phyloP scores from a whole-genome alignment of 2,113 vertebrate genomes.

The Centropus unirufus region DNA sequence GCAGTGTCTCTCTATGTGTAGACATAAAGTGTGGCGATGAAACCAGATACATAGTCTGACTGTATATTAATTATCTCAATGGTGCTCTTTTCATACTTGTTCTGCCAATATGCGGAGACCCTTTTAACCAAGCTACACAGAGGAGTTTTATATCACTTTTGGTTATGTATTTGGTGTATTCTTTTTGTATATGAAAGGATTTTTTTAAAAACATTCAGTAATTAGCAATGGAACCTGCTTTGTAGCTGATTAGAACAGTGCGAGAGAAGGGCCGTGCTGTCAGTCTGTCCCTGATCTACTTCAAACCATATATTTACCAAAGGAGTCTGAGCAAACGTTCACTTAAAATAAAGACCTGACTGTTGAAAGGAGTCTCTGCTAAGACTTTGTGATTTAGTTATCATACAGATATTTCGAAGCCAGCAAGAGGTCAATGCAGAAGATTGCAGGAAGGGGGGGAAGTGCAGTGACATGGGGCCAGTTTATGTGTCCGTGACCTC shows the following conservation, averaged over 20 bases:
- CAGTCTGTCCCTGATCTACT: constrained; percentile 65
- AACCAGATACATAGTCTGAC: constrained; percentile 54
- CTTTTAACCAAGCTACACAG: constrained; percentile 72
- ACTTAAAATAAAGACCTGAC: constrained; percentile 58
- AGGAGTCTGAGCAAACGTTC: constrained; percentile 63
- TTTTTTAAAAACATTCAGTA: constrained; percentile 66
- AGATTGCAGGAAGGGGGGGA: not conserved
- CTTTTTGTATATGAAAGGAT: constrained; percentile 76
- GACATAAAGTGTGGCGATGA: constrained; percentile 27
- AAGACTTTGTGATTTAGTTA: constrained; percentile 59
- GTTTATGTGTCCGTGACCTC: not conserved
- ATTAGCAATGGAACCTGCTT: constrained; percentile 59
- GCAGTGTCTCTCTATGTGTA: constrained; percentile 23
- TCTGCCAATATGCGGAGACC: constrained; percentile 66
- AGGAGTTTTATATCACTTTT: constrained; percentile 74
- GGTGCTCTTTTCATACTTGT: constrained; percentile 78
- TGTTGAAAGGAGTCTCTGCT: constrained; percentile 58
- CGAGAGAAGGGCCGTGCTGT: constrained; percentile 40
- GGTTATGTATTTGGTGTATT: constrained; percentile 71
- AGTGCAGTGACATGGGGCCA: not conserved
- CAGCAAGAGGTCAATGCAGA: constrained; percentile 13
- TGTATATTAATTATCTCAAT: constrained; percentile 63
- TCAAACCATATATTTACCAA: constrained; percentile 67
- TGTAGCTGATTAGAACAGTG: constrained; percentile 55
- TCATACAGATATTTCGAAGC: constrained; percentile 10